A percentile compares a stretch with the other conserved stretches of the same genome.
Evolutionary conservation across 2,888 invertebrate genomes (phyloP).

Genomic region (Tenthredo amoena): DNA sequence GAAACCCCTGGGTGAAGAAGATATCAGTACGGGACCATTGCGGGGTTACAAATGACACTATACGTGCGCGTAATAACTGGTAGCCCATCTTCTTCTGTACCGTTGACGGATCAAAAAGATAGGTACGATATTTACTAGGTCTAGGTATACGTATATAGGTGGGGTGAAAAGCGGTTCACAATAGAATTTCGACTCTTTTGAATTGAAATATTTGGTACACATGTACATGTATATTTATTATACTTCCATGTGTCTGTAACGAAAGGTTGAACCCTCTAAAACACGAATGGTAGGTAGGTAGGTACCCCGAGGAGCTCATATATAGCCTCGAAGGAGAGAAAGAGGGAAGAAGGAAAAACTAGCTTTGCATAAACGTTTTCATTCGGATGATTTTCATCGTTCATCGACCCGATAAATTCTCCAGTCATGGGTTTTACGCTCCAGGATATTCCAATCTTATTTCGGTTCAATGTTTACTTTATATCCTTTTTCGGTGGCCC

Average conservation of each 20-base stretch:
- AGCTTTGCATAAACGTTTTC: conserved; percentile 26
- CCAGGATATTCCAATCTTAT: background rate
- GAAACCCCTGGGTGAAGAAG: background rate
- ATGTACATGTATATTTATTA: background rate
- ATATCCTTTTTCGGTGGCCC: background rate
- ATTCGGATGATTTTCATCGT: conserved; percentile 1
- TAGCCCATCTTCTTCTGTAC: background rate
- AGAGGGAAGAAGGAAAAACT: background rate
- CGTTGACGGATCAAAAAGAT: background rate
- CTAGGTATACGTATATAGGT: background rate
- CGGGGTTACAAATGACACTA: conserved; percentile 8
- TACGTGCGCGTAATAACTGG: background rate
- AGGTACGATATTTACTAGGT: background rate
- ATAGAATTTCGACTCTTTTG: background rate
- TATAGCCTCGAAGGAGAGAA: background rate
- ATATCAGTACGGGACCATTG: background rate
- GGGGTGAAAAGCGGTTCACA: conserved; percentile 5
- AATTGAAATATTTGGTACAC: conserved; percentile 19
- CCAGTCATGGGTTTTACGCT: background rate
- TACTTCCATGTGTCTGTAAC: background rate
- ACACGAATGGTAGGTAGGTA: background rate
- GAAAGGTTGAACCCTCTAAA: background rate
- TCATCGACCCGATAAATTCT: conserved; percentile 18
- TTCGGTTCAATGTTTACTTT: background rate
- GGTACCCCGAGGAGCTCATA: background rate